Evolutionary conservation across 2,113 vertebrate species (phyloP).

Genomic region (Gymnogyps californianus): DNA sequence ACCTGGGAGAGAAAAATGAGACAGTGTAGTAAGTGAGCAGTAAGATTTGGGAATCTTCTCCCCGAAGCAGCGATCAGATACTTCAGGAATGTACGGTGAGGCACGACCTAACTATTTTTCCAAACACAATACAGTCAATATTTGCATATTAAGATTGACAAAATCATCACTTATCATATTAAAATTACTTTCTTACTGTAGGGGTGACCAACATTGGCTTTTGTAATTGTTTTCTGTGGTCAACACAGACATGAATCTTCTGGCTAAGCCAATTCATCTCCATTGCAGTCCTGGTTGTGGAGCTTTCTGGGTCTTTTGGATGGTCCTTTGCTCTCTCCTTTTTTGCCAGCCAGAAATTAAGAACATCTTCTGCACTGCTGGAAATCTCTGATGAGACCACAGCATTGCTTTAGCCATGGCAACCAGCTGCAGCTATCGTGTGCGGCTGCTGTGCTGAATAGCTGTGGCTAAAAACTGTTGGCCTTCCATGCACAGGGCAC

Average conservation of each 20-base stretch:
- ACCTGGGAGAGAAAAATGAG: background rate
- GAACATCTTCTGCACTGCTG: background rate
- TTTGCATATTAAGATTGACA: background rate
- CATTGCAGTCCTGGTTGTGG: background rate
- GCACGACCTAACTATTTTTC: background rate
- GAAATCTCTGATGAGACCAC: background rate
- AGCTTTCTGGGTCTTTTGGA: background rate
- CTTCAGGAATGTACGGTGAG: background rate
- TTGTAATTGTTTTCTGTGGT: background rate
- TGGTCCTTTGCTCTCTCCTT: background rate
- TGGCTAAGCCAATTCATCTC: background rate
- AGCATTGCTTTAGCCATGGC: background rate
- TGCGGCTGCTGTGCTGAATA: background rate
- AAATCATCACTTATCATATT: background rate
- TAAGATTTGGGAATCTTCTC: background rate
- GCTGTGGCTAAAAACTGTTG: background rate
- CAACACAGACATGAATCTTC: background rate
- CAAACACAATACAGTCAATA: background rate
- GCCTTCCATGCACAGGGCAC: background rate
- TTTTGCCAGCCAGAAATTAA: background rate
- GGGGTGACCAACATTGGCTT: background rate
- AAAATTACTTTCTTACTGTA: background rate
- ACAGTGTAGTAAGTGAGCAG: background rate
- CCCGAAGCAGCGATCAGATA: background rate
- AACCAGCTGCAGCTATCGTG: background rate